Evolutionary conservation across 2,797 vertebrate genomes (phyloP), one percentile per base, ranked within the genome.

Genomic region (Oryzias sinensis): DNA sequence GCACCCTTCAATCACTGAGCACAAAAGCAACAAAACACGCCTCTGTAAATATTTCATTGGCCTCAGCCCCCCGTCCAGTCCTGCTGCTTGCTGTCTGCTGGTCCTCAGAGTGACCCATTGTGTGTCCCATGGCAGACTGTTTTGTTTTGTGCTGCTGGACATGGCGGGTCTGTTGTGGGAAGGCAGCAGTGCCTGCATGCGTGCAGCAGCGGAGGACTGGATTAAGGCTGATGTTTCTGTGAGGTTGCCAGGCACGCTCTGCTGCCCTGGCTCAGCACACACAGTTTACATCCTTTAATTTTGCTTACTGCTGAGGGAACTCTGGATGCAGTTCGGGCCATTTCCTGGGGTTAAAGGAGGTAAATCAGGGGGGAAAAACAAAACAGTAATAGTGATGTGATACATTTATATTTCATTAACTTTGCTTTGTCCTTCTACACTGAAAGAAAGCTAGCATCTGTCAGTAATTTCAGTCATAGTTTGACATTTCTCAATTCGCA

Each of bases 21-120:
- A 87, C 85, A 87, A 89, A 88, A 81, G 86, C 86, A 91, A 91
- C 86, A 80, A 64, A 85, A 85, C 86, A 72, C 53, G 59, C 76
- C 83, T 87, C 82, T 89, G 87, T 91, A 84, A 90, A 85, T 90
- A 85, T 90, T 91, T 91, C 74, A 90, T 85, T 69, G 68, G 68
- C 82, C 83, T 74, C 84, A 67, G 18, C 68, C 49, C 80, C 87
- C 62, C 45, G 42, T 84, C 80, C 83, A 80, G 68, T 77, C 82
- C 82, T 76, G 76, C 83, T 82, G 88, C 86, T 83, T 52, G n/a
- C 79, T 87, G 80, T 78, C 83, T 88, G 85, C 76, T 80, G 79
- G 85, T 63, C 88, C 70, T 73, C 62, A 65, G 78, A 74, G 72
- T 73, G 81, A 83, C 61, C 52, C 84, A 77, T 86, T 88, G 86